A percentile compares a stretch with the other conserved stretches of the same genome.
Evolutionary conservation across 2,797 vertebrate species (phyloP).

Genomic region (Mionectes olivaceus): DNA sequence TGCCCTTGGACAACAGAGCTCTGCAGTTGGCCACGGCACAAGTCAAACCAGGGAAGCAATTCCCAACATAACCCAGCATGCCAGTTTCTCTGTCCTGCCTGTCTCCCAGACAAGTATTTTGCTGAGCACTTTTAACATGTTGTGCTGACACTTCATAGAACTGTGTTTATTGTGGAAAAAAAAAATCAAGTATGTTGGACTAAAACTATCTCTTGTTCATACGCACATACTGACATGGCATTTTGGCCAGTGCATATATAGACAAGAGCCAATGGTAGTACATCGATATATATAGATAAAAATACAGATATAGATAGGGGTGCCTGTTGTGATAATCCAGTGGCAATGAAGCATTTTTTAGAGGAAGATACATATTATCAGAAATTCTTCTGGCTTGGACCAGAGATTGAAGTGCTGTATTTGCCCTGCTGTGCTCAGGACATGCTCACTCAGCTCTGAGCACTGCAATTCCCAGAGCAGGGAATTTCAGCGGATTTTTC

Average conservation of each 20-base stretch:
- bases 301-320: no score
- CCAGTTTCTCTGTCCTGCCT: neutral
- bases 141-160: neutral
- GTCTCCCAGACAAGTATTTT: neutral
- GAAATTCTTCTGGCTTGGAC: neutral
- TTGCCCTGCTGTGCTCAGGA: neutral
- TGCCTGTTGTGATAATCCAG: neutral
- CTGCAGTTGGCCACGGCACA: neutral
- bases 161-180: neutral
- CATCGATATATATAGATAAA: no score
- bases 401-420: fast-evolving
- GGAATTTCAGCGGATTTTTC: neutral
- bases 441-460: neutral
- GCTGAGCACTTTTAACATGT: neutral
- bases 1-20: neutral
- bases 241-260: neutral
- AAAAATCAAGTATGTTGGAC: no score
- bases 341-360: neutral
- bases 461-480: neutral
- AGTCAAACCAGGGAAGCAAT: neutral
- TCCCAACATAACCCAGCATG: fast-evolving
- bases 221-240: neutral
- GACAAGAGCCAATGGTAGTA: neutral
- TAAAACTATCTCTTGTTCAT: neutral
- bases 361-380: no score